Evolutionary conservation across 1,140 invertebrate species (phyloP), one percentile per base, ranked within the genome.

Genomic region (Anastrepha obliqua): DNA sequence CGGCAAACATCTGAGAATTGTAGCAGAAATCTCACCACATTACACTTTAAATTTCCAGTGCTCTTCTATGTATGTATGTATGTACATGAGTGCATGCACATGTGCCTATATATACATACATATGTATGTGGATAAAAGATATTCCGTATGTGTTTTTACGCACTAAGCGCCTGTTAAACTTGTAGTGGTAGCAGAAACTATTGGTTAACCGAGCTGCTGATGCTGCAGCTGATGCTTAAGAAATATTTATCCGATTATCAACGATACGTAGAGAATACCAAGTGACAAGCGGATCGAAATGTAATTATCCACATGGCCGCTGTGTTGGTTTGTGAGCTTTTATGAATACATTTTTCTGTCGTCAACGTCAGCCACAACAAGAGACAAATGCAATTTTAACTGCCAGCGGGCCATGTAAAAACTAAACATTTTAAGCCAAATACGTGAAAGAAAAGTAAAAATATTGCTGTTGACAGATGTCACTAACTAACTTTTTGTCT

Each of bases 351-450:
- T 55, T 42, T 78, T 17, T 47, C 2, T 78, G 70, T 8, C 5
- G 47, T 9, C 17, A 81, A 55, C 47, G 29, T 81, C 55, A 55
- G 74, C 47, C 74, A 20, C 9, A 13, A 55, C 74, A 20, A 8
- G 20, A 81, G 74, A 81, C 47, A 55, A 81, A 81, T 81, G 74
- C 74, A 81, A 81, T 81, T 81, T 81, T 81, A 81, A 81, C 55
- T 81, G 74, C 74, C 74, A 55, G 44, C 47, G 55, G 55, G 67
- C 15, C 67, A 81, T 47, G 29, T 17, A 81, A 81, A 51, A 81
- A 81, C 42, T 29, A 13, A 55, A 81, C 11, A 8, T 51, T 55
- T 81, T 47, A 44, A 74, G 42, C 1, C 60, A 62, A 62, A 29
- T 29, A 29, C 29, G 29, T 29, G 29, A 62, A 62, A 47, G n/a